Evolutionary conservation across 2,113 vertebrate genomes (phyloP).

Genomic region (Cyphomyrus plagiostoma): DNA sequence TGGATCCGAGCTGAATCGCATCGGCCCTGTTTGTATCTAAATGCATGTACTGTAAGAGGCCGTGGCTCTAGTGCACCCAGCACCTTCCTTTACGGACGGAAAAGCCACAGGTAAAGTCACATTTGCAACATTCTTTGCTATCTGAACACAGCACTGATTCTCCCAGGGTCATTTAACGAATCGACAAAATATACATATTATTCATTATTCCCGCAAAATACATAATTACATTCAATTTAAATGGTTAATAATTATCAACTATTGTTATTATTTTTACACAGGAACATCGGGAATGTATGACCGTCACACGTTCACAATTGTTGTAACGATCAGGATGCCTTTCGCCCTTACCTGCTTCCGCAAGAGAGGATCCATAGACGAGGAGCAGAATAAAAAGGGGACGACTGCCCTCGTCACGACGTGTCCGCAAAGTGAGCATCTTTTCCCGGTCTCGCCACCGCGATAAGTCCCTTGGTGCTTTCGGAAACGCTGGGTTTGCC

Average conservation of each 20-base stretch:
- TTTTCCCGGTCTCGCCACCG: slow-evolving; percentile 48
- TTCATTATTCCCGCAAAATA: neutral
- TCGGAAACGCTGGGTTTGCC: slow-evolving; percentile 21
- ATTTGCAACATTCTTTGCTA: neutral
- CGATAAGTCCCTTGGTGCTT: slow-evolving; percentile 38
- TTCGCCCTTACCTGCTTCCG: slow-evolving; percentile 51
- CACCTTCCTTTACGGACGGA: neutral
- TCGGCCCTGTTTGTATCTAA: neutral
- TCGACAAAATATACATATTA: neutral
- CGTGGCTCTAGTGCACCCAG: neutral
- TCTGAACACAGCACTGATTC: neutral
- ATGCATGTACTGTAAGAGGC: neutral
- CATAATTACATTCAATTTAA: neutral
- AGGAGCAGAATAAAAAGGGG: slow-evolving; percentile 53
- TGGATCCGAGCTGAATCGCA: neutral
- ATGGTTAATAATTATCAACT: neutral
- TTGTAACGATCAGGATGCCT: neutral
- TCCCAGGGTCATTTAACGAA: neutral
- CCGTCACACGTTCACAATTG: neutral
- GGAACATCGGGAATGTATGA: neutral
- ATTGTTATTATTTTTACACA: neutral
- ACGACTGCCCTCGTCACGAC: slow-evolving; percentile 46
- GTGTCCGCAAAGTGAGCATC: slow-evolving; percentile 57
- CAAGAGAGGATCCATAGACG: slow-evolving; percentile 42
- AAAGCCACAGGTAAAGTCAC: neutral